These are phyloP conservation scores for Euglossa dilemma DNA, from an alignment of 1,140 invertebrate genomes.

Conservation along the genomic window DNA sequence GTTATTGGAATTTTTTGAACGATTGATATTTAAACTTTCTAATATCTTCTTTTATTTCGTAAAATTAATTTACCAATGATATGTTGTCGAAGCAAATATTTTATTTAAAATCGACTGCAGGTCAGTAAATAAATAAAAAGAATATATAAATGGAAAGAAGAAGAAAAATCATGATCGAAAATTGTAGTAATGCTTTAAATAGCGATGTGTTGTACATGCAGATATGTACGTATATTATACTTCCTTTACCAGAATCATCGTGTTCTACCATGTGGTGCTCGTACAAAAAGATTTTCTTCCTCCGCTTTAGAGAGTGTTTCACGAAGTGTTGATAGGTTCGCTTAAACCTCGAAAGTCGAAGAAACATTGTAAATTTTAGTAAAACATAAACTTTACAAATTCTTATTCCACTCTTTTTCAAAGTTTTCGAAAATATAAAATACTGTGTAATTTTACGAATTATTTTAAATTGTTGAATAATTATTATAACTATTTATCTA, in stretches of 20 bases:
- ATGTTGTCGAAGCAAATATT: not conserved
- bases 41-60: not conserved
- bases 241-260: constrained; percentile 64
- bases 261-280: constrained; percentile 67
- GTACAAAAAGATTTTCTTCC: constrained; percentile 45
- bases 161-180: not conserved
- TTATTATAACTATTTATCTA: too few species aligned
- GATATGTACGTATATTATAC: constrained; percentile 47
- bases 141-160: not conserved
- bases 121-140: not conserved
- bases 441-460: not conserved
- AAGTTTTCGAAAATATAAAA: not conserved
- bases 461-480: not conserved
- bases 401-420: not conserved
- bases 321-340: constrained; percentile 72
- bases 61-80: not conserved
- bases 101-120: not conserved
- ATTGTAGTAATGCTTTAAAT: constrained; percentile 11
- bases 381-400: not conserved
- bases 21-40: not conserved
- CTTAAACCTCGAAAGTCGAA: constrained; percentile 71
- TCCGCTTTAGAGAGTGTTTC: constrained; percentile 61
- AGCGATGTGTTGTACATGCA: constrained; percentile 1
- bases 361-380: constrained; percentile 66
- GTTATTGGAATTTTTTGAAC: not conserved